phyloP scores from a whole-genome alignment of 2,113 vertebrate genomes.

The Argyrosomus japonicus region DNA sequence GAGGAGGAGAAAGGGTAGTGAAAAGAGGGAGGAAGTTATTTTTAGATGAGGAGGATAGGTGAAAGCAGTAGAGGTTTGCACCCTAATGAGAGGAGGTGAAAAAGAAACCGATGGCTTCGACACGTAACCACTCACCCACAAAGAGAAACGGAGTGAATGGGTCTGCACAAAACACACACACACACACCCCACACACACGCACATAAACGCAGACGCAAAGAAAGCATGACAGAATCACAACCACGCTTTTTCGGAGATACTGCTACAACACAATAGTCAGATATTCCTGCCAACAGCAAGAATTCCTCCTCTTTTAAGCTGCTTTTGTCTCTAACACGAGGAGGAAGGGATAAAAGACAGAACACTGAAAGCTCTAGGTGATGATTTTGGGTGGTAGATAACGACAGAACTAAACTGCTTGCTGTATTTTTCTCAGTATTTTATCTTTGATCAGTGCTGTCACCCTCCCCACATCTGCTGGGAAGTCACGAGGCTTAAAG shows the following conservation, averaged over 20 bases:
- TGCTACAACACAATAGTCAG: not conserved
- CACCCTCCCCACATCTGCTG: not conserved
- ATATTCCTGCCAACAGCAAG: not conserved
- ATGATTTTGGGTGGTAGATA: not conserved
- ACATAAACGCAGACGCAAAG: not conserved
- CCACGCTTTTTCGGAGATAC: not conserved
- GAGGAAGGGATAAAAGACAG: not conserved
- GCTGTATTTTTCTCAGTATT: not conserved
- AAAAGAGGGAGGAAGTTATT: conserved; percentile 51
- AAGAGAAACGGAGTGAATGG: conserved; percentile 13
- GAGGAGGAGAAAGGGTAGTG: conserved; percentile 40
- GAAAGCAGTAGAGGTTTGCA: conserved; percentile 35
- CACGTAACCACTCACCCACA: not conserved
- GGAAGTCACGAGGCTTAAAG: not conserved
- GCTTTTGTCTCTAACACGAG: not conserved
- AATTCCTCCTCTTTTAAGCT: not conserved
- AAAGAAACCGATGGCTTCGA: conserved; percentile 25
- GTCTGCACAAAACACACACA: not conserved
- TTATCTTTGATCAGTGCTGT: conserved; percentile 3
- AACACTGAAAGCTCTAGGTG: not conserved
- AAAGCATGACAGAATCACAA: not conserved
- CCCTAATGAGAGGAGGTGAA: conserved; percentile 56
- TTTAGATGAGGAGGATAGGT: conserved; percentile 64
- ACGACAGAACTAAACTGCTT: not conserved
- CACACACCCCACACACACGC: too few species aligned